Base-by-base conservation (phyloP, 2,888 invertebrate genomes). In the Minunthozetes semirufus region DNA sequence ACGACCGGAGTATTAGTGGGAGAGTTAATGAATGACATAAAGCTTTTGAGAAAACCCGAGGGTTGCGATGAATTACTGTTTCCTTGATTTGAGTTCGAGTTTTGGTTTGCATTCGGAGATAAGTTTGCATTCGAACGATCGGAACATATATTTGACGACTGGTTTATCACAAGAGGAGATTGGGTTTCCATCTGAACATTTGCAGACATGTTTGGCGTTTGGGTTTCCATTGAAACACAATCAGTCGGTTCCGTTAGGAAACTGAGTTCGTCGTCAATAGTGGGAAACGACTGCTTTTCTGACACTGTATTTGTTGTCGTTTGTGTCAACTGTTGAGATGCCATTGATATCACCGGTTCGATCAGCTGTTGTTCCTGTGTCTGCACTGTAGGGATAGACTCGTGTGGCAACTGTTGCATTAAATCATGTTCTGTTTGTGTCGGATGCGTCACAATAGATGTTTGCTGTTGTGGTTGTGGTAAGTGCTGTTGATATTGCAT, bases 401-500 rank as follows among this genome's bases (percentile, higher is more conserved):
- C 68, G 46, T 68, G 68, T 46, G 68, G 68, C 68, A 68, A n/a
- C 8, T 33, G 63, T 46, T 68, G 68, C 42, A 68, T 68, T 25
- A 68, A 46, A 46, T 68, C 68, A 25, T 68, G 68, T 15, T 68
- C 68, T 22, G 42, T 11, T 61, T 61, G 46, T 42, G 46, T 46
- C 22, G 38, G 22, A 25, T 68, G 68, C n/a, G n/a, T n/a, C n/a
- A n/a, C n/a, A n/a, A n/a, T n/a, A 42, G 42, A 4, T 46, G 42
- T 13, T 42, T 42, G 38, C 19, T 42, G 68, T 15, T 68, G 63
- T 27, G 27, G 61, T 38, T 63, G 68, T 22, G 15, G 15, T 46
- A 46, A 25, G 46, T 66, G 66, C 33, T 61, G 61, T n/a, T 66
- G 66, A n/a, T 46, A 68, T 68, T 68, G 68, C 68, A 68, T 68